These are phyloP conservation scores for Lagocephalus sceleratus DNA, from an alignment of 2,797 vertebrate species.

Conservation along the genomic window DNA sequence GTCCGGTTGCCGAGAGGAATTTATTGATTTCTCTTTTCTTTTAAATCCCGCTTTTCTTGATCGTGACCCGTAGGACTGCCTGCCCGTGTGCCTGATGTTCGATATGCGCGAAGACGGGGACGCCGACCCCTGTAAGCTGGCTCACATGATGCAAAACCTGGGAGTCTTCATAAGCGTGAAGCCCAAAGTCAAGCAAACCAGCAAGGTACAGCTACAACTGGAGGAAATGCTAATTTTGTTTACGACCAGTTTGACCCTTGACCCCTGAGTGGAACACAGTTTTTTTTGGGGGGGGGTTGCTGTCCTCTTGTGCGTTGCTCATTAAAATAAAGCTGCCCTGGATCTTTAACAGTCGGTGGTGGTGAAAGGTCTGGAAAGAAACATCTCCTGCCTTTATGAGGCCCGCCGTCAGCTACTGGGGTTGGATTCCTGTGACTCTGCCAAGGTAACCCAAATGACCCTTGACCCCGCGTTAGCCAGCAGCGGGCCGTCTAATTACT, in stretches of 20 bases:
- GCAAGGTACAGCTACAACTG: slow-evolving; percentile 68
- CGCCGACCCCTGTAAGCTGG: slow-evolving; percentile 67
- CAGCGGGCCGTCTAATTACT: slow-evolving; percentile 70
- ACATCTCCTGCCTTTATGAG: slow-evolving; percentile 76
- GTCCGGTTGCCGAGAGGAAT: background rate
- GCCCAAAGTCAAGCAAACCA: slow-evolving; percentile 80
- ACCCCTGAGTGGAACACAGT: too few species aligned
- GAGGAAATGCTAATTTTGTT: slow-evolving; percentile 2
- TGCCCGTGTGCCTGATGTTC: slow-evolving; percentile 83
- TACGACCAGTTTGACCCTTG: slow-evolving; percentile 3
- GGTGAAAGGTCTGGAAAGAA: slow-evolving; percentile 80
- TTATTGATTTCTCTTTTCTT: background rate
- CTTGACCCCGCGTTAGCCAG: slow-evolving; percentile 53
- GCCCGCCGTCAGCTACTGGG: slow-evolving; percentile 73
- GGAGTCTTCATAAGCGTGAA: slow-evolving; percentile 82
- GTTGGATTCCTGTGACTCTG: slow-evolving; percentile 66
- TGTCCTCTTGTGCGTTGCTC: background rate
- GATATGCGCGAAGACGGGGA: slow-evolving; percentile 80
- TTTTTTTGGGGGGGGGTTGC: background rate
- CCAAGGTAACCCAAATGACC: slow-evolving; percentile 54
- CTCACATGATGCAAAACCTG: slow-evolving; percentile 81
- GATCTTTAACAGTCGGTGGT: slow-evolving; percentile 73
- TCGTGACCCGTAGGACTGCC: slow-evolving; percentile 69
- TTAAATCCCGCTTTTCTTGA: background rate
- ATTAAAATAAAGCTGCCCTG: slow-evolving; percentile 9